phyloP scores from a whole-genome alignment of 2,888 invertebrate genomes.

The Buathra laborator region DNA sequence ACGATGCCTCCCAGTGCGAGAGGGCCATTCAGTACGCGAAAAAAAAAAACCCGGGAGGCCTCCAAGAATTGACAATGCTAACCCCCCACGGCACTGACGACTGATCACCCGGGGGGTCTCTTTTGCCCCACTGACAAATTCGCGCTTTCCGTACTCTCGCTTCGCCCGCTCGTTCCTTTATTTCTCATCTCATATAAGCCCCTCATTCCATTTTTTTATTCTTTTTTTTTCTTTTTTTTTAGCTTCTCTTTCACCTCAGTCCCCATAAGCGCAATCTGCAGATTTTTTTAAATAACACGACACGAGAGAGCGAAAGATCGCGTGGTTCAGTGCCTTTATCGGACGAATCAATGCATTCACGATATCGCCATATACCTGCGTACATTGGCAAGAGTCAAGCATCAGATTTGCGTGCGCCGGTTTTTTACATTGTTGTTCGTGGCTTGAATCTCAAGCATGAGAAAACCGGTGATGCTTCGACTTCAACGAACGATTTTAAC shows the following conservation, averaged over 20 bases:
- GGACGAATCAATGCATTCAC: not conserved
- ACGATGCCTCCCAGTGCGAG: conserved; percentile 84
- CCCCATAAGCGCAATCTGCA: conserved; percentile 45
- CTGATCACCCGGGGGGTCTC: conserved; percentile 81
- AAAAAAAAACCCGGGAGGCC: conserved; percentile 76
- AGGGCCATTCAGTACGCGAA: conserved; percentile 79
- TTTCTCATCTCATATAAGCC: conserved; percentile 37
- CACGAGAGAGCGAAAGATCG: not conserved
- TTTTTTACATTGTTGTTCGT: conserved; percentile 46
- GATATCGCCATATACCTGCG: not conserved
- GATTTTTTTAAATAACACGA: conserved; percentile 14
- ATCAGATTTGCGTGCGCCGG: not conserved
- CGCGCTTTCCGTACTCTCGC: conserved; percentile 58
- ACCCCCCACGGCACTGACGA: conserved; percentile 77
- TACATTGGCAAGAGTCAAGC: not conserved
- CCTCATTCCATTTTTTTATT: not conserved
- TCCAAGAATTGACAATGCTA: conserved; percentile 81
- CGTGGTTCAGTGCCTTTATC: conserved; percentile 28
- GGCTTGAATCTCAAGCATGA: conserved; percentile 17
- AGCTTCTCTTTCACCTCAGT: conserved; percentile 1
- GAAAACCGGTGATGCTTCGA: not conserved
- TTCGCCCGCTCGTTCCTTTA: conserved; percentile 35
- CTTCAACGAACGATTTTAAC: not conserved
- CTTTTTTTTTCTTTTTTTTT: not conserved
- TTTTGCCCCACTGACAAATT: conserved; percentile 74